phyloP scores from a whole-genome alignment of 2,113 vertebrate genomes.

The Lampris megalopsis region DNA sequence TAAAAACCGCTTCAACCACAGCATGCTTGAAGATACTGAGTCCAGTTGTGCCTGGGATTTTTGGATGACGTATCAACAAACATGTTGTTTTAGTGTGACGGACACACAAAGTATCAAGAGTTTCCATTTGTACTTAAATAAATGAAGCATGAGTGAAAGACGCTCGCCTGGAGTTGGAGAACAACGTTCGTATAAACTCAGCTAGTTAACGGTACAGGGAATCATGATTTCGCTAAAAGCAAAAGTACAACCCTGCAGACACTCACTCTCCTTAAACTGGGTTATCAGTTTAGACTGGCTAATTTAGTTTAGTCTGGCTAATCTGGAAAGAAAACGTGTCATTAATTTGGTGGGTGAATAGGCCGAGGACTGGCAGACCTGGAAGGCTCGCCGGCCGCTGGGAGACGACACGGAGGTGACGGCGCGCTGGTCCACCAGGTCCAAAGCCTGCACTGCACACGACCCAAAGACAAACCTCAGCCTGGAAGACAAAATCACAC shows the following conservation, averaged over 20 bases:
- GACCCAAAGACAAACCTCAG: conserved; percentile 92
- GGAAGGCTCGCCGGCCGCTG: conserved; percentile 88
- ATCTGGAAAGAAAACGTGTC: background rate
- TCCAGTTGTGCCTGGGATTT: no score
- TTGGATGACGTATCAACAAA: no score
- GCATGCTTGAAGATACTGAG: no score
- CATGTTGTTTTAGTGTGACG: no score
- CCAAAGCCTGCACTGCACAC: conserved; percentile 88
- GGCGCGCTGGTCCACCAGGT: conserved; percentile 89
- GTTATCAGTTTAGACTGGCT: background rate
- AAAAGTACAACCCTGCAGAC: background rate
- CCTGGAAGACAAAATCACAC: conserved; percentile 70
- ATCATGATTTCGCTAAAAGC: background rate
- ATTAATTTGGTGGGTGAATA: no score
- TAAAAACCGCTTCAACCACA: no score
- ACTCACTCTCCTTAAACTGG: background rate
- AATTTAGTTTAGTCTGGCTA: background rate
- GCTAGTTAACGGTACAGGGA: background rate
- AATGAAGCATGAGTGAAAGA: no score
- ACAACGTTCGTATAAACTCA: background rate
- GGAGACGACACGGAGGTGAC: conserved; percentile 88
- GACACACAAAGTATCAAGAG: no score
- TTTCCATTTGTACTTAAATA: no score
- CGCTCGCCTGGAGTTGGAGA: background rate
- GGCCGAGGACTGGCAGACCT: conserved; percentile 75